Conservation (phyloP, 2,113 vertebrate species). For the Cairina moschata region DNA sequence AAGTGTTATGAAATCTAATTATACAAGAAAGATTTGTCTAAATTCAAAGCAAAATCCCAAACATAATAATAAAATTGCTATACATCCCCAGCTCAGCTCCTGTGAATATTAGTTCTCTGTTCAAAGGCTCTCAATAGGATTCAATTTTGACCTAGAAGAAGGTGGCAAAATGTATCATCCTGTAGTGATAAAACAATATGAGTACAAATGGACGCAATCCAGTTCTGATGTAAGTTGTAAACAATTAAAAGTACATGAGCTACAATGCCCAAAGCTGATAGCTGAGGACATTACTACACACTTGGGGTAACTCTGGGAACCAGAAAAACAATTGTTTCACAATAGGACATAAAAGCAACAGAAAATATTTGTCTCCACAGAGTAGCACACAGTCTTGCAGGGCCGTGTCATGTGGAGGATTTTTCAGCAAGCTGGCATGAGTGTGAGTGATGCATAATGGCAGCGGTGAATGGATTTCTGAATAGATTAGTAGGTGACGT, state of each 20-base stretch:
- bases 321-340: constrained; percentile 74
- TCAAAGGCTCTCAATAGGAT: constrained; percentile 75
- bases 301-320: constrained; percentile 74
- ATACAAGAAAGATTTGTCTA: constrained; percentile 74
- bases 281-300: constrained; percentile 67
- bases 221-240: constrained; percentile 72
- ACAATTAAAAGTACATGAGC: constrained; percentile 79
- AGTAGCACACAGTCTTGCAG: constrained; percentile 50
- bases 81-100: constrained; percentile 72
- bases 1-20: constrained; percentile 72
- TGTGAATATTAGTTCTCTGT: constrained; percentile 75
- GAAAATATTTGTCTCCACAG: constrained; percentile 70
- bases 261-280: constrained; percentile 70
- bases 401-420: constrained; percentile 39
- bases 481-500: constrained; percentile 82
- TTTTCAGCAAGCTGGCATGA: constrained; percentile 66
- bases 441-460: constrained; percentile 77
- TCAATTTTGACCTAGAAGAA: constrained; percentile 76
- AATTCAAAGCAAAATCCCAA: constrained; percentile 77
- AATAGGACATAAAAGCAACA: constrained; percentile 73
- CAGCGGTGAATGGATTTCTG: constrained; percentile 74
- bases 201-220: constrained; percentile 73
- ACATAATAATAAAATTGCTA: constrained; percentile 75
- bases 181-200: constrained; percentile 68
- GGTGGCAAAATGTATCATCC: constrained; percentile 77